These are phyloP conservation scores for Paralichthys olivaceus DNA, from an alignment of 2,113 vertebrate species.

Conservation along the genomic window DNA sequence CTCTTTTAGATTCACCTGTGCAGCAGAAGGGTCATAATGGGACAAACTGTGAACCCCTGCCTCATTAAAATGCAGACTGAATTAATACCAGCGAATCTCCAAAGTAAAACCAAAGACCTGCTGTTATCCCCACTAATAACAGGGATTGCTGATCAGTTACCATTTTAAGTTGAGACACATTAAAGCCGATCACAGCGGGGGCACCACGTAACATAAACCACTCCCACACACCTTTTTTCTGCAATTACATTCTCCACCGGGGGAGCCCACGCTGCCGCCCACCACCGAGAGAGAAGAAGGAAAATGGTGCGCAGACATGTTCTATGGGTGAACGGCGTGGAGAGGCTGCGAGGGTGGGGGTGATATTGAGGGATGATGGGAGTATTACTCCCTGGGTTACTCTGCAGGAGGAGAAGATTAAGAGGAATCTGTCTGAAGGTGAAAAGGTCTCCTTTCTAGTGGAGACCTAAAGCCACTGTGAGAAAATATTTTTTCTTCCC, in stretches of 20 bases:
- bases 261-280: constrained; percentile 36
- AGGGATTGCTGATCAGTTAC: constrained; percentile 16
- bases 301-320: constrained; percentile 36
- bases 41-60: background rate
- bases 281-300: constrained; percentile 10
- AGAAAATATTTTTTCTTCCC: background rate
- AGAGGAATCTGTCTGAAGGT: constrained; percentile 58
- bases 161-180: constrained; percentile 11
- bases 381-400: constrained; percentile 53
- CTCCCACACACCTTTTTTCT: constrained; percentile 33
- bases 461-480: constrained; percentile 15
- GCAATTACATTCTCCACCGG: constrained; percentile 55
- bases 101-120: background rate
- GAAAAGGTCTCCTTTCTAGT: constrained; percentile 48
- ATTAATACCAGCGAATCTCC: constrained; percentile 14
- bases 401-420: constrained; percentile 54
- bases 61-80: constrained; percentile 1
- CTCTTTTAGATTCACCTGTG: background rate
- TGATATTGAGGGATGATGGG: constrained; percentile 46
- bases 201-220: constrained; percentile 33
- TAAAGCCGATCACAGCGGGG: constrained; percentile 3
- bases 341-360: constrained; percentile 10
- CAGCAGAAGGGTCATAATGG: background rate
- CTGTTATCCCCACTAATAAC: background rate
- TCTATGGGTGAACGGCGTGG: constrained; percentile 26